Conservation (phyloP, 2,888 invertebrate genomes). For the Aquatica leii region DNA sequence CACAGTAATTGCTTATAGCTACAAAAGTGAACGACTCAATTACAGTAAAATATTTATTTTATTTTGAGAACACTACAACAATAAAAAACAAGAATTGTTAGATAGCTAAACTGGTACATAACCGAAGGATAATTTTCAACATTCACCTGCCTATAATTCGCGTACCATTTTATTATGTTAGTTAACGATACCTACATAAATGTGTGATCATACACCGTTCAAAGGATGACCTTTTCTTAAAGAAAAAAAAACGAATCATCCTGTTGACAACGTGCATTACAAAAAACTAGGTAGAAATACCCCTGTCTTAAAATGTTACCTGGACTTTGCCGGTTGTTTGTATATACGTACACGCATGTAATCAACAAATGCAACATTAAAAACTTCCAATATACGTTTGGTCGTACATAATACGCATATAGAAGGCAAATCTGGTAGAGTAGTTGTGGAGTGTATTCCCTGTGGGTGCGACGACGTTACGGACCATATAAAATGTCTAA, state of each 20-base stretch:
- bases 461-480: constrained; percentile 49
- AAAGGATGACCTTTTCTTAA: constrained; percentile 15
- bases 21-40: no score
- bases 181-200: constrained; percentile 9
- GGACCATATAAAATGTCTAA: constrained; percentile 22
- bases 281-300: constrained; percentile 47
- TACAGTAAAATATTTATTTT: no score
- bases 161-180: constrained; percentile 9
- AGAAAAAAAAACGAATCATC: constrained; percentile 21
- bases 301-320: constrained; percentile 53
- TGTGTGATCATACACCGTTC: constrained; percentile 4
- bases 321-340: constrained; percentile 53
- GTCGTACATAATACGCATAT: constrained; percentile 49
- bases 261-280: constrained; percentile 38
- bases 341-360: constrained; percentile 42
- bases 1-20: no score
- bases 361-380: constrained; percentile 26
- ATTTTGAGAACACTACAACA: no score
- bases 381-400: constrained; percentile 37
- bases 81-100: no score
- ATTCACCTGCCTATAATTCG: constrained; percentile 13
- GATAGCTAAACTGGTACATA: no score
- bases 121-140: neutral
- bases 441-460: constrained; percentile 53
- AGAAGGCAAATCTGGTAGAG: constrained; percentile 51